Evolutionary conservation across 1,140 invertebrate species (phyloP), one percentile per base, ranked within the genome.

Genomic region (Aphelinus atriplicis): DNA sequence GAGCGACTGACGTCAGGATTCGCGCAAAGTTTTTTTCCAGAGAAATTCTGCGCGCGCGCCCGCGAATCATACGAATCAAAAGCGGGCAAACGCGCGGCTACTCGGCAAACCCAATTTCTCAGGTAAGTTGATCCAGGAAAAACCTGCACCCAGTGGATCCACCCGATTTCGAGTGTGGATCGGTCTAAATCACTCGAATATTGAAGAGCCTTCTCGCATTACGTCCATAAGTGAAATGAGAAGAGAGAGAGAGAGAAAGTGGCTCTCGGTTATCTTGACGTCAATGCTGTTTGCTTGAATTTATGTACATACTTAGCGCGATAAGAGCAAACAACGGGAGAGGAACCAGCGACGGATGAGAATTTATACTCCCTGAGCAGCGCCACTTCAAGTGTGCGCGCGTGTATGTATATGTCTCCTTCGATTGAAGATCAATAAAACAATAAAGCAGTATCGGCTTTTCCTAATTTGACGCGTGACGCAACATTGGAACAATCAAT

Each of bases 211-310:
- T 26, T 6, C 43, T 46, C 51, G 7, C 1, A 50, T n/a, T 58
- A 46, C 46, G 10, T 57, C 6, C 46, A 48, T 10, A 7, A 56
- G 26, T 46, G 42, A 46, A 68, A 58, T 58, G 3, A 68, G n/a
- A 1, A 2, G 45, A 68, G 58, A 63, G 26, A 26, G 26, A 26
- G 26, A 26, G 26, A 26, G 26, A 26, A 57, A 48, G 50, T 3
- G 70, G 43, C 26, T 26, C 50, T 55, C 5, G 9, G 26, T 71
- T 71, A 62, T 64, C 61, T 55, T 64, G 48, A 62, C 50, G 61
- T 56, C 61, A 64, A 46, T 47, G 57, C 43, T 71, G 51, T 71
- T 71, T 71, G 53, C 66, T 62, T 68, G 4, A 46, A 45, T 43
- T 61, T 62, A 7, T 51, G 50, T 63, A 68, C 61, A 61, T 9